Base-by-base conservation (phyloP, 2,797 vertebrate species). In the Centroberyx gerrardi region DNA sequence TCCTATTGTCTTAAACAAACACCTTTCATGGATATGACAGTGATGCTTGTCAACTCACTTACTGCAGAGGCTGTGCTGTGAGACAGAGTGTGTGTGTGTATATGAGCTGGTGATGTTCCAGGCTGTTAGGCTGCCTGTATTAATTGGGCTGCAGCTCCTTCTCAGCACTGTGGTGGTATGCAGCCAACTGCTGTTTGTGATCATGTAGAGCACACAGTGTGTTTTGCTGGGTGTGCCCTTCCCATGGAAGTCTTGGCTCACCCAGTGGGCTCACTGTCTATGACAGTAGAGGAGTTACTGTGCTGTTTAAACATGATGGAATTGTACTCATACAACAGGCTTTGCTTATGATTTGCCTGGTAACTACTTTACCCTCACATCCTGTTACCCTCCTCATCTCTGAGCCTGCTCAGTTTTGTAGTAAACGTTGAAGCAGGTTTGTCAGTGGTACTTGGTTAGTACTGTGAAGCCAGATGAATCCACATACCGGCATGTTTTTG, bases 1-100 rank as follows among this genome's bases (percentile, higher is more conserved):
- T 86, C 84, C 83, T 59, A 87, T 90, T 90, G 86, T 88, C 77
- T 84, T 78, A 80, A 72, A 82, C 83, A 86, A 90, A 88, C 87
- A 88, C 81, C 84, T 84, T 85, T 91, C 81, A 83, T 62, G 62
- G 72, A 85, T 81, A 76, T 83, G 90, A 87, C 84, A 80, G 76
- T 62, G 74, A 82, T 74, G 78, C 80, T 76, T 71, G 85, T 90
- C 89, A 78, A 81, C 89, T 87, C 75, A 72, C 76, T 82, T 55
- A 76, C 71, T 62, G 75, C 80, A 27, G 59, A 74, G 66, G 73
- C 68, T 58, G 71, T 2, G 10, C 70, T 1, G 73, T 2, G 42
- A 36, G 31, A 54, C 68, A 78, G 63, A 67, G 40, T 6, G 29
- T 1, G 36, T 55, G 85, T 44, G 49, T 55, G 76, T 51, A 46